phyloP scores from a whole-genome alignment of 2,113 vertebrate species.

The Crocuta crocuta region DNA sequence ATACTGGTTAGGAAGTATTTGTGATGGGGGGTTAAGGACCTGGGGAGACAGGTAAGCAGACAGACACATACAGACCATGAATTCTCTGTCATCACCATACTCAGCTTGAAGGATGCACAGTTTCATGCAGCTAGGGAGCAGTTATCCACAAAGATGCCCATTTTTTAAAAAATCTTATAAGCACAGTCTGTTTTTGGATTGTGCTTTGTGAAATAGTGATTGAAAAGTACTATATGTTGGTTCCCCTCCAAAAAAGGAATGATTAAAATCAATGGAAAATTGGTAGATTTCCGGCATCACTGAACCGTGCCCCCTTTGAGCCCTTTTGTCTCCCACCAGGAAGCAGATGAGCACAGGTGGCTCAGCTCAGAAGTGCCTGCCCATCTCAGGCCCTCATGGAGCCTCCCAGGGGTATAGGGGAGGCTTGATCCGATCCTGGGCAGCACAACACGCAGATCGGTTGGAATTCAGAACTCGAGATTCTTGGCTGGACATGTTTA shows the following conservation, averaged over 20 bases:
- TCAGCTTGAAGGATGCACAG: neutral
- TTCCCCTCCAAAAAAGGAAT: neutral
- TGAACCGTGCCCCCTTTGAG: neutral
- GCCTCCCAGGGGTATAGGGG: neutral
- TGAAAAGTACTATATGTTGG: neutral
- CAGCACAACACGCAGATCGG: neutral
- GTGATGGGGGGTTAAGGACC: neutral
- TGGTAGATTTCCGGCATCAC: neutral
- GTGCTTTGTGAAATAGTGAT: conserved; percentile 44
- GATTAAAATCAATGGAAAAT: neutral
- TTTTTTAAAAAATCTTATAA: neutral
- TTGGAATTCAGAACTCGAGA: neutral
- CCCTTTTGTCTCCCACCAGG: neutral
- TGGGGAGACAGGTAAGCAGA: neutral
- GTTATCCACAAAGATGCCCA: neutral
- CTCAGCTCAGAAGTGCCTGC: neutral
- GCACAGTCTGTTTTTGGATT: neutral
- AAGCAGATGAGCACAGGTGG: neutral
- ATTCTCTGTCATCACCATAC: neutral
- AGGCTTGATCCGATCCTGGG: neutral
- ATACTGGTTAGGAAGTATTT: neutral
- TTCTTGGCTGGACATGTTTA: neutral
- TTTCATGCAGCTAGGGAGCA: neutral
- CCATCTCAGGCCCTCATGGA: neutral
- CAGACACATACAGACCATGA: accelerated